Conservation (phyloP, 2,888 invertebrate species). For the Acanthosoma haemorrhoidale region DNA sequence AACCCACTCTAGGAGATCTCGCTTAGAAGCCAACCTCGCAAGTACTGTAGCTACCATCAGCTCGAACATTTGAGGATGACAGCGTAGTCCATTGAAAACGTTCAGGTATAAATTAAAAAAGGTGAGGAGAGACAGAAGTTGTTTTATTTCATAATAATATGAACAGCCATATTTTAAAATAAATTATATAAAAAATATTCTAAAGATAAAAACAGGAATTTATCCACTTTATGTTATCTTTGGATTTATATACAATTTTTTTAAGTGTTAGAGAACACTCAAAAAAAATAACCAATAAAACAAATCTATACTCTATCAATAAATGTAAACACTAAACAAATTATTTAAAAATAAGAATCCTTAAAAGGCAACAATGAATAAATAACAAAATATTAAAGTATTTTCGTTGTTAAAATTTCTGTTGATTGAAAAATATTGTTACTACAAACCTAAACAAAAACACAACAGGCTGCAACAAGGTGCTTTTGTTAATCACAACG, state of each 20-base stretch:
- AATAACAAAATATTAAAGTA: not conserved
- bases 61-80: too few species aligned
- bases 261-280: not conserved
- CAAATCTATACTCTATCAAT: not conserved
- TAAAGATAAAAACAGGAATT: not conserved
- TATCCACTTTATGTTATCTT: not conserved
- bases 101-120: too few species aligned
- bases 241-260: slow-evolving; percentile 6
- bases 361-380: not conserved
- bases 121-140: too few species aligned
- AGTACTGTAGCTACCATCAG: too few species aligned
- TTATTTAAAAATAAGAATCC: not conserved
- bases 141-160: too few species aligned
- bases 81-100: too few species aligned
- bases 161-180: not conserved
- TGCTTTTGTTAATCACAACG: not conserved
- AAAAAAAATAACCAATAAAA: not conserved
- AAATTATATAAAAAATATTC: slow-evolving; percentile 10
- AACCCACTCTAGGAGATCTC: too few species aligned
- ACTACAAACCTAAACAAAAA: too few species aligned
- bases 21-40: too few species aligned
- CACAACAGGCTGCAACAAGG: not conserved
- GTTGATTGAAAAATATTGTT: not conserved
- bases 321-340: not conserved
- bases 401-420: not conserved